Base-by-base conservation (phyloP, 2,888 invertebrate species). In the Leptopilina syphax region DNA sequence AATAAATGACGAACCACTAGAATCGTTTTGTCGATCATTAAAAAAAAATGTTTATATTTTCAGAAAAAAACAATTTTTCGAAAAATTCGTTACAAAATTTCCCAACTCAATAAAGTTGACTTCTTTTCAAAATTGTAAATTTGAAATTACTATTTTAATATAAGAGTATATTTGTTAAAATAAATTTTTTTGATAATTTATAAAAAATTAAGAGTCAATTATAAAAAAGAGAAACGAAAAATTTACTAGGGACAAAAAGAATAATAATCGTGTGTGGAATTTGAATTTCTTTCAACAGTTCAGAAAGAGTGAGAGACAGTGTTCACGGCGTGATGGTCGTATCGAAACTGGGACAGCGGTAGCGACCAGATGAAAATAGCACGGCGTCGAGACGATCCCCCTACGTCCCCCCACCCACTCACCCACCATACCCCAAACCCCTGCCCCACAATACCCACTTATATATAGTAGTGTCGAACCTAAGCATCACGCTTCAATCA, bases 321-420 rank as follows among this genome's bases (percentile, higher is more conserved):
- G 84, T 83, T 84, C 83, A 77, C 85, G 82, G 81, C 66, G 82
- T 84, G 88, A 86, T 88, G 88, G 85, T 89, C 88, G 87, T 82
- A 81, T 84, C 86, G 87, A 89, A 91, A 90, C 90, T 91, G 90
- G 91, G 90, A 89, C 90, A 90, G 87, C 86, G 83, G 84, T 86
- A 82, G 83, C 85, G 86, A 86, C 86, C 80, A 84, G 89, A 86
- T 90, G 85, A 87, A 91, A 91, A 91, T 91, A 91, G 90, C 88
- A 86, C 87, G 85, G 83, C 83, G 86, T 82, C 89, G 86, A 87
- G 88, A 87, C 70, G 34, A 54, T 13, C 57, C 70, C 70, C 34
- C 12, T 54, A 50, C 54, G 13, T 27, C 12, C 68, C 50, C 12
- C 27, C 24, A 18, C 24, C 44, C 44, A 44, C 68, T 9, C 47